Conservation (phyloP, 2,888 invertebrate species). For the Euspilapteryx auroguttella region DNA sequence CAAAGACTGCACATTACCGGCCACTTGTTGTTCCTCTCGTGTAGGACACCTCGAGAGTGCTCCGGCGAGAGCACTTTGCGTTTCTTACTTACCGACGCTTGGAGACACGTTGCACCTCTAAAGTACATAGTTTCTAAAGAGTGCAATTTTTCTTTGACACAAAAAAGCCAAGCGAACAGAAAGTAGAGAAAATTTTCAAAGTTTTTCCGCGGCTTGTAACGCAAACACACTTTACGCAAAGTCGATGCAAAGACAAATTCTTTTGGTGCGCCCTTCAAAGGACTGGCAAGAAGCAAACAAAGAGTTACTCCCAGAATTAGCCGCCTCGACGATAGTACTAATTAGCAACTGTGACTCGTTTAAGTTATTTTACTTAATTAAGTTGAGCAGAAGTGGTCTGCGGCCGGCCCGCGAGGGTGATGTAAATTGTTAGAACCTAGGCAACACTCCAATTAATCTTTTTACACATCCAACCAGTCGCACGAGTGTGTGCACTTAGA, state of each 20-base stretch:
- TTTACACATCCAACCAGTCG: slow-evolving; percentile 58
- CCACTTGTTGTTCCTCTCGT: no score
- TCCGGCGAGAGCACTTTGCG: slow-evolving; percentile 30
- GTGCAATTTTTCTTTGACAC: slow-evolving; percentile 3
- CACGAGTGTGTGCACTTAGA: slow-evolving; percentile 45
- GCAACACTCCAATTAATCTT: slow-evolving; percentile 61
- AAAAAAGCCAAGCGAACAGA: slow-evolving; percentile 5
- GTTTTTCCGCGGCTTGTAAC: no score
- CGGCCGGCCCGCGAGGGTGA: slow-evolving; percentile 49
- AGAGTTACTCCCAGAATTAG: slow-evolving; percentile 54
- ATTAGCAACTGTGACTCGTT: slow-evolving; percentile 57
- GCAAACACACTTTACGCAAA: slow-evolving; percentile 49
- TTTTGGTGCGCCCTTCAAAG: slow-evolving; percentile 53
- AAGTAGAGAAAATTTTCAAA: no score
- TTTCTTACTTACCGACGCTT: slow-evolving; percentile 26
- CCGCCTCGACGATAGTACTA: slow-evolving; percentile 46
- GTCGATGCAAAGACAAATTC: slow-evolving; percentile 56
- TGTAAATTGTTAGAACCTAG: slow-evolving; percentile 47
- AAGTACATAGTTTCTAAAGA: slow-evolving; percentile 4
- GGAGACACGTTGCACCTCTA: no score
- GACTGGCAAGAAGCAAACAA: slow-evolving; percentile 43
- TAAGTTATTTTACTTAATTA: slow-evolving; percentile 61
- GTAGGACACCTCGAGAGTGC: no score
- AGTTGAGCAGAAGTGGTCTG: slow-evolving; percentile 57
- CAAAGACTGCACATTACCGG: slow-evolving; percentile 9